These are phyloP conservation scores for Heterodera filipjevi DNA, from an alignment of 2,888 invertebrate species.

Conservation along the genomic window DNA sequence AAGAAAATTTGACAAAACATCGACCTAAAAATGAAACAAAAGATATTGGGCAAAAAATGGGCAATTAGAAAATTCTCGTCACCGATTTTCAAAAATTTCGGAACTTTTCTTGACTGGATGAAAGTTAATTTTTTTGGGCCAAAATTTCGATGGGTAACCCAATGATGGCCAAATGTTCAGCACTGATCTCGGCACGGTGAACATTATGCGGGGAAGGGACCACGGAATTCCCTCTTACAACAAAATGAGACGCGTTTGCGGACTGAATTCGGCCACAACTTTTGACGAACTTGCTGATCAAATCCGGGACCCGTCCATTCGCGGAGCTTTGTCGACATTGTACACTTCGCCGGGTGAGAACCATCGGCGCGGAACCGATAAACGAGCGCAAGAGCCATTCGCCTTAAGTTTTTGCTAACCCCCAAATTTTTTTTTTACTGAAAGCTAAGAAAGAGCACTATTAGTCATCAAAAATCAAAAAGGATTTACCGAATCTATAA, in stretches of 20 bases:
- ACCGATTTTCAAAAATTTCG: too few species aligned
- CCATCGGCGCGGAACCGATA: too few species aligned
- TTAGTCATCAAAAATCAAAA: too few species aligned
- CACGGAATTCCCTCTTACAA: conserved; percentile 86
- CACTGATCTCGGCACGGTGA: conserved; percentile 87
- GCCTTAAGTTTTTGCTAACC: too few species aligned
- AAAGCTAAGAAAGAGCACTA: too few species aligned
- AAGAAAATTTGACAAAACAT: too few species aligned
- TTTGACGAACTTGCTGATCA: conserved; percentile 76
- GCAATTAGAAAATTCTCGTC: too few species aligned
- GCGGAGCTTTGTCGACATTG: conserved; percentile 73
- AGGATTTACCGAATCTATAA: too few species aligned
- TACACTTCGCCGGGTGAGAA: conserved; percentile 55
- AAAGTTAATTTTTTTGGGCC: neutral
- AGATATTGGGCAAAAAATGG: too few species aligned
- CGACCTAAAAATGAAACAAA: too few species aligned
- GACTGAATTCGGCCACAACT: conserved; percentile 65
- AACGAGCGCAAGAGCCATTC: too few species aligned
- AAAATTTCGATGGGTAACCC: neutral
- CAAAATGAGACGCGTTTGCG: conserved; percentile 80
- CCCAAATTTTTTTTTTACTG: too few species aligned
- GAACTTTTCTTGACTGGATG: conserved; percentile 13
- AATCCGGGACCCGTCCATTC: conserved; percentile 76
- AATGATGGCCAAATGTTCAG: conserved; percentile 30
- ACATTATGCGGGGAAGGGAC: conserved; percentile 89